phyloP scores from a whole-genome alignment of 1,140 invertebrate genomes.

The Calycopis cecrops region DNA sequence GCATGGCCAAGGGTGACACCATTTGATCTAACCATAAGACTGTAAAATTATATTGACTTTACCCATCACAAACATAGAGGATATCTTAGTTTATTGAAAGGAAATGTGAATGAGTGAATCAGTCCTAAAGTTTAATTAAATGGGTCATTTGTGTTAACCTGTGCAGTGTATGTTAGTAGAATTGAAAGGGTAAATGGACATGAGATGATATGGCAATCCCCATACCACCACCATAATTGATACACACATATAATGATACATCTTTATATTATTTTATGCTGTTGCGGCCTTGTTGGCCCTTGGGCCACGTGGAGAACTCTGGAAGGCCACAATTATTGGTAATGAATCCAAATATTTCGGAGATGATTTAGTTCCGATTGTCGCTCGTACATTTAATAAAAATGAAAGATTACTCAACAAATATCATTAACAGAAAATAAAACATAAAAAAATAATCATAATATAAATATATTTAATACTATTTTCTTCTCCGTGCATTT shows the following conservation, averaged over 20 bases:
- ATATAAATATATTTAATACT: conserved; percentile 4
- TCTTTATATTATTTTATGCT: conserved; percentile 31
- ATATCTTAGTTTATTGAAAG: not conserved
- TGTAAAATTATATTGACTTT: conserved; percentile 14
- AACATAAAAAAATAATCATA: not conserved
- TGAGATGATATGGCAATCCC: conserved; percentile 68
- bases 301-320: conserved; percentile 72
- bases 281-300: conserved; percentile 44
- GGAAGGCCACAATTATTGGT: conserved; percentile 65
- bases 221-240: conserved; percentile 65
- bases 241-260: conserved; percentile 56
- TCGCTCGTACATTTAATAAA: conserved; percentile 35
- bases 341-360: conserved; percentile 46
- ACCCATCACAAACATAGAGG: not conserved
- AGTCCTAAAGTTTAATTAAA: conserved; percentile 45
- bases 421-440: not conserved
- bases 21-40: conserved; percentile 45
- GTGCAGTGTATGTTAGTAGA: conserved; percentile 67
- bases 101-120: conserved; percentile 18
- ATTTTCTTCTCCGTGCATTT: not conserved
- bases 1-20: conserved; percentile 46
- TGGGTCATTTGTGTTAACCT: conserved; percentile 57
- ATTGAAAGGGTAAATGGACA: conserved; percentile 60
- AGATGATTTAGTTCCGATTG: conserved; percentile 42
- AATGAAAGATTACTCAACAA: conserved; percentile 9